phyloP scores from a whole-genome alignment of 2,113 vertebrate genomes.

The Tinamus guttatus region DNA sequence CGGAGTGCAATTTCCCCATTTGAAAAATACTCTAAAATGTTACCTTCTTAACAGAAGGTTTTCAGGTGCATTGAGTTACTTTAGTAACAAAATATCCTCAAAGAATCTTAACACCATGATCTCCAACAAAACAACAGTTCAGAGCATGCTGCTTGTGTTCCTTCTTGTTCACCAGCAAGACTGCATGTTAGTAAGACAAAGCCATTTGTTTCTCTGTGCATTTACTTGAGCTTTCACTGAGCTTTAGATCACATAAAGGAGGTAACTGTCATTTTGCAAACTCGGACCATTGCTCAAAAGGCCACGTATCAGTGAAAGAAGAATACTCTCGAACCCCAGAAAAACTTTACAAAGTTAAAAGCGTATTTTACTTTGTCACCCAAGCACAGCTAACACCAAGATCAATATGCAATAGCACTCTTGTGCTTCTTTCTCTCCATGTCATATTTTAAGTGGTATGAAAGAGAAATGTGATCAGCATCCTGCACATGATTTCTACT shows the following conservation, averaged over 20 bases:
- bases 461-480: background rate
- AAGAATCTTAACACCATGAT: background rate
- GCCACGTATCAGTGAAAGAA: background rate
- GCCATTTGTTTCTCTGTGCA: background rate
- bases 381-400: background rate
- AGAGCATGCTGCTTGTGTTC: background rate
- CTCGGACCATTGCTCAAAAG: no score
- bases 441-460: background rate
- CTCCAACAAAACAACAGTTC: background rate
- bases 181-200: background rate
- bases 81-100: background rate
- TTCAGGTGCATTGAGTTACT: background rate
- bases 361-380: background rate
- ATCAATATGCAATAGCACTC: fast-evolving
- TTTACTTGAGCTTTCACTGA: background rate
- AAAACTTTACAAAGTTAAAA: background rate
- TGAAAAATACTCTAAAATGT: background rate
- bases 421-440: fast-evolving
- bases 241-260: background rate
- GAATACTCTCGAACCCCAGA: background rate
- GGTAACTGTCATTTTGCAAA: background rate
- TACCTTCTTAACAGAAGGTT: background rate
- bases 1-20: background rate
- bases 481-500: background rate
- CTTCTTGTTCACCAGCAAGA: background rate